A percentile compares a stretch with the other conserved stretches of the same genome.
These are phyloP conservation scores for Sternotherus odoratus DNA, from an alignment of 2,797 vertebrate genomes.

Conservation along the genomic window DNA sequence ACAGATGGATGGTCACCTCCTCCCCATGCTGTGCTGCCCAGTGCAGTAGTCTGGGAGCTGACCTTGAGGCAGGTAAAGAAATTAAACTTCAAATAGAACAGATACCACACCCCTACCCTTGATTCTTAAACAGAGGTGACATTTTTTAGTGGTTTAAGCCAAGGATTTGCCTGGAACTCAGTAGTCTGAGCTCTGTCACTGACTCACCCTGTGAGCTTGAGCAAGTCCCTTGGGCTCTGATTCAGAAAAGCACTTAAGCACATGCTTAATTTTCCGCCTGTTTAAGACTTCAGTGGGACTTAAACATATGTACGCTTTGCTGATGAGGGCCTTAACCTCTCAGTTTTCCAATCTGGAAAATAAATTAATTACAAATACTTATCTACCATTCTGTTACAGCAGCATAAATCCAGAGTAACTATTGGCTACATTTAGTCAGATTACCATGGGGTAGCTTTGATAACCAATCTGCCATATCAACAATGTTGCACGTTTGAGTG, in stretches of 20 bases:
- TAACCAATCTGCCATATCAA: background rate
- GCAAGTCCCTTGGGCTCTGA: background rate
- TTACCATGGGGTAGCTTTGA: background rate
- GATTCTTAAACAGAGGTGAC: background rate
- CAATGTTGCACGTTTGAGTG: accelerated
- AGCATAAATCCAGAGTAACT: background rate
- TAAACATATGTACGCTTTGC: background rate
- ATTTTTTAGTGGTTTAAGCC: background rate
- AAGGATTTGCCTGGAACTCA: background rate
- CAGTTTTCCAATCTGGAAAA: background rate
- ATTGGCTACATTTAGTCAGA: background rate
- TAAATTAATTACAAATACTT: accelerated
- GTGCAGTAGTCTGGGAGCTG: no score
- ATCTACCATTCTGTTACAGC: background rate
- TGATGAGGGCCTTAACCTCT: background rate
- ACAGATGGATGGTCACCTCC: no score
- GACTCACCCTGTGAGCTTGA: background rate
- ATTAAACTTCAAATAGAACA: background rate
- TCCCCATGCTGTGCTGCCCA: no score
- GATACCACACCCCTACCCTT: background rate
- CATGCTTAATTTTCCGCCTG: accelerated
- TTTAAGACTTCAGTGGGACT: background rate
- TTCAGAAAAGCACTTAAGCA: background rate
- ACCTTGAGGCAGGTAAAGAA: background rate
- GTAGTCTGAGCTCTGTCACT: background rate